Evolutionary conservation across 2,888 invertebrate genomes (phyloP).

Genomic region (Pediacus dermestoides): DNA sequence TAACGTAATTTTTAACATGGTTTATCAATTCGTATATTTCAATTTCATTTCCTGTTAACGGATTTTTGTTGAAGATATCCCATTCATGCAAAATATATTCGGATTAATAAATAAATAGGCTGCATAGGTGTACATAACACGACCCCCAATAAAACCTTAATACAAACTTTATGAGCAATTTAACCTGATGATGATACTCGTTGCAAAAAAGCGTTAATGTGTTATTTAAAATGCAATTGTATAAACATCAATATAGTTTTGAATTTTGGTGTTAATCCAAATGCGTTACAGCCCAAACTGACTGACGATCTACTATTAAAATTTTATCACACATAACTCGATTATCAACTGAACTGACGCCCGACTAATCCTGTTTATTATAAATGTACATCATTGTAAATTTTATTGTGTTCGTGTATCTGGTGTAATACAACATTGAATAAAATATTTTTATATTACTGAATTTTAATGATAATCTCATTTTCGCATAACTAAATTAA

Average conservation of each 20-base stretch:
- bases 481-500: too few species aligned
- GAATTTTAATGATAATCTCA: too few species aligned
- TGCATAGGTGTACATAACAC: too few species aligned
- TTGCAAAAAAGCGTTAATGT: neutral
- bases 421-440: too few species aligned
- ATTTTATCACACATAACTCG: conserved; percentile 10
- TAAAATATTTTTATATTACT: too few species aligned
- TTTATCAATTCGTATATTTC: conserved; percentile 46
- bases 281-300: conserved; percentile 1
- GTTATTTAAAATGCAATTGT: conserved; percentile 2
- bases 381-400: conserved; percentile 33
- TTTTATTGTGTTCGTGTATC: conserved; percentile 29
- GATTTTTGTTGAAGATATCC: conserved; percentile 23
- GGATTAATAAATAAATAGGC: conserved; percentile 1
- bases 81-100: too few species aligned
- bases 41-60: conserved; percentile 41
- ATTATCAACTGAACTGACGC: conserved; percentile 22
- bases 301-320: conserved; percentile 9
- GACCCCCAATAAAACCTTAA: neutral
- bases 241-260: conserved; percentile 1
- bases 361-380: conserved; percentile 34
- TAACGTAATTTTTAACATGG: conserved; percentile 46
- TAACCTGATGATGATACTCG: neutral
- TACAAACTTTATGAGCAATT: neutral
- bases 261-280: conserved; percentile 1